Conservation (phyloP, 2,797 vertebrate genomes). For the Pangasius mekongensis region DNA sequence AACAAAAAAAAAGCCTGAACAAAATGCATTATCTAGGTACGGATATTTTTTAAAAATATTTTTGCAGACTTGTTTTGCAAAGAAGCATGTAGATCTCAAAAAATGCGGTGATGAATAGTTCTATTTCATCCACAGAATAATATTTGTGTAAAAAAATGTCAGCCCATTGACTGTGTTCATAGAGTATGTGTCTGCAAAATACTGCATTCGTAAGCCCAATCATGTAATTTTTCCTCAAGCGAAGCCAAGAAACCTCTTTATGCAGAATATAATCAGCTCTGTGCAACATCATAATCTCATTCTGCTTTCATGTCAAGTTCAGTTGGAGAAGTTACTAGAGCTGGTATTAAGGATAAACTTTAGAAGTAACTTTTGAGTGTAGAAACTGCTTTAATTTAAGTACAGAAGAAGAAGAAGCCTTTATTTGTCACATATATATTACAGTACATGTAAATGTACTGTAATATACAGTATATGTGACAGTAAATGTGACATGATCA, state of each 20-base stretch:
- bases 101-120: slow-evolving; percentile 48
- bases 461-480: slow-evolving; percentile 11
- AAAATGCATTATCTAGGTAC: slow-evolving; percentile 61
- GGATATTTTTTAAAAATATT: slow-evolving; percentile 72
- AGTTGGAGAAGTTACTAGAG: slow-evolving; percentile 15
- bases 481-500: slow-evolving; percentile 59
- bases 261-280: slow-evolving; percentile 49
- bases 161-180: slow-evolving; percentile 45
- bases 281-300: slow-evolving; percentile 21
- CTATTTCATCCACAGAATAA: slow-evolving; percentile 44
- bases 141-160: slow-evolving; percentile 43
- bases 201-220: slow-evolving; percentile 29
- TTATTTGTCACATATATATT: slow-evolving; percentile 8
- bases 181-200: slow-evolving; percentile 33
- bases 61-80: slow-evolving; percentile 67
- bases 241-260: slow-evolving; percentile 57
- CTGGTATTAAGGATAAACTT: slow-evolving; percentile 33
- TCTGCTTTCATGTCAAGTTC: slow-evolving; percentile 34
- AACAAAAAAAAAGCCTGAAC: slow-evolving; percentile 48
- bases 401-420: not conserved
- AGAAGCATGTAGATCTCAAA: slow-evolving; percentile 73
- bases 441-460: slow-evolving; percentile 4
- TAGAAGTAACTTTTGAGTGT: slow-evolving; percentile 40
- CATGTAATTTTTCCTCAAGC: slow-evolving; percentile 41
- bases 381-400: slow-evolving; percentile 53